phyloP scores from a whole-genome alignment of 2,888 invertebrate genomes.

The Ethmia dodecea region DNA sequence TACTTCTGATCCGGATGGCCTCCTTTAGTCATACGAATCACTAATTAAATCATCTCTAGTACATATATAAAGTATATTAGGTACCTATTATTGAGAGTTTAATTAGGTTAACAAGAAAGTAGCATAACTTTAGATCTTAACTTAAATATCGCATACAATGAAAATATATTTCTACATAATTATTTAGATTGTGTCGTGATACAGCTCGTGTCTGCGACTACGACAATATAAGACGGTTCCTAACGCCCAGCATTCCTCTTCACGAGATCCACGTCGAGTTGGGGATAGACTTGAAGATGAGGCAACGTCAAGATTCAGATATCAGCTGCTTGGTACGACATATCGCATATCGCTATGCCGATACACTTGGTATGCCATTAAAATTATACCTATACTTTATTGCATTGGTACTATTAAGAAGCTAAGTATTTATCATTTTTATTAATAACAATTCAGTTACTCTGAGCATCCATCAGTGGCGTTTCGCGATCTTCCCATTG shows the following conservation, averaged over 20 bases:
- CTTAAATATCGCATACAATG: not conserved
- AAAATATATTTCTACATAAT: not conserved
- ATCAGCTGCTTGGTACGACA: constrained; percentile 56
- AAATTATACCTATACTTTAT: no score
- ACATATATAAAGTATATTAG: no score
- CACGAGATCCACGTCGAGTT: constrained; percentile 47
- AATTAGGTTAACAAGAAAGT: no score
- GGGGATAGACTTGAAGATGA: constrained; percentile 45
- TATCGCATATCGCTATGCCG: constrained; percentile 42
- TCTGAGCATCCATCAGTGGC: constrained; percentile 60
- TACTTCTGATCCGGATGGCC: no score
- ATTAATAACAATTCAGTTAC: no score
- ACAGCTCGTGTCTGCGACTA: constrained; percentile 56
- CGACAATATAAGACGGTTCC: constrained; percentile 50
- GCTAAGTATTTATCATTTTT: no score
- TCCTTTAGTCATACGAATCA: no score
- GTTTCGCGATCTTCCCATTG: constrained; percentile 43
- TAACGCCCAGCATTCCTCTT: constrained; percentile 56
- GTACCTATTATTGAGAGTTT: no score
- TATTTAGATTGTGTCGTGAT: not conserved
- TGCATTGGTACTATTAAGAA: no score
- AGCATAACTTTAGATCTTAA: not conserved
- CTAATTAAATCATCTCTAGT: no score
- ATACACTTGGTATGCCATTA: constrained; percentile 43
- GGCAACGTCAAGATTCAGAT: constrained; percentile 55